Conservation (phyloP, 2,797 vertebrate genomes). For the Tarsius wallacei region DNA sequence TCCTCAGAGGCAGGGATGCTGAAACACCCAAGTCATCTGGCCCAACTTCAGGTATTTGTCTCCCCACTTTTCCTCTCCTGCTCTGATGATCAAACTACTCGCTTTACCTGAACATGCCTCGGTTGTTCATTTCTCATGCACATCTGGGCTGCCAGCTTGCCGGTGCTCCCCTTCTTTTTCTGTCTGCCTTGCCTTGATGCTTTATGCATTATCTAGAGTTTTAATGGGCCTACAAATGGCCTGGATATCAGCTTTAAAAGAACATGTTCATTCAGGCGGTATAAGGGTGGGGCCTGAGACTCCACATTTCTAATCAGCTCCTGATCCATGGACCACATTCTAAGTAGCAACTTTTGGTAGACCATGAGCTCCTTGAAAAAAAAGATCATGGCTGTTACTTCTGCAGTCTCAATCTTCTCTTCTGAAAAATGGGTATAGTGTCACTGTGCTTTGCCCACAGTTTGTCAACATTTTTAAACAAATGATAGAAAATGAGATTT, state of each 20-base stretch:
- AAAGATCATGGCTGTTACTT: not conserved
- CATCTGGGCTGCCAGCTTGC: not conserved
- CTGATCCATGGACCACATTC: not conserved
- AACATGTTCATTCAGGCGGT: not conserved
- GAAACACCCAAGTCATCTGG: too few species aligned
- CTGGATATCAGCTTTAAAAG: not conserved
- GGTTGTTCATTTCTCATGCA: not conserved
- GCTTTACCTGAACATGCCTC: not conserved
- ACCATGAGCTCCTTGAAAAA: accelerated
- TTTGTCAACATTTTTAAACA: not conserved
- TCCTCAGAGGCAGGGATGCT: not conserved
- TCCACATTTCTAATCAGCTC: not conserved
- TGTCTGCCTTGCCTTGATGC: not conserved
- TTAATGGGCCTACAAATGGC: not conserved
- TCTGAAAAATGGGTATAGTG: not conserved
- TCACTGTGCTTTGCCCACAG: too few species aligned
- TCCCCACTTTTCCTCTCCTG: not conserved
- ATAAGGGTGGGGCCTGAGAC: too few species aligned
- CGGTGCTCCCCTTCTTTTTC: not conserved
- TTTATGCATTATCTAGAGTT: not conserved
- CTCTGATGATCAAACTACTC: not conserved
- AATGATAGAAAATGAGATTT: not conserved
- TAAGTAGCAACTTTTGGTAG: accelerated
- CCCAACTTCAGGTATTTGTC: not conserved
- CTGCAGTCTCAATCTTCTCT: not conserved